Conservation (phyloP, 2,113 vertebrate species). For the Coreoperca whiteheadi region DNA sequence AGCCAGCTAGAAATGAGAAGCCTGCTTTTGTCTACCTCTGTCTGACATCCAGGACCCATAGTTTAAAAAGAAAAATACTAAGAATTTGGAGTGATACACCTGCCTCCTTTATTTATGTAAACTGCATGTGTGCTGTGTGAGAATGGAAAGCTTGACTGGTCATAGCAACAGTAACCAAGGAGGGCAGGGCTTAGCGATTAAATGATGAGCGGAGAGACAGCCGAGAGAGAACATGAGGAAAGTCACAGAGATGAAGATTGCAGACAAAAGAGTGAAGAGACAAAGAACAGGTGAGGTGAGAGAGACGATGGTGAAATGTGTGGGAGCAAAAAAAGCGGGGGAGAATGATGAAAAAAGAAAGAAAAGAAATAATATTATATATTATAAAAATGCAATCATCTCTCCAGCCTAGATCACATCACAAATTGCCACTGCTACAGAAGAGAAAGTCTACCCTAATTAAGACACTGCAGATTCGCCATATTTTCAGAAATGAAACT, state of each 20-base stretch:
- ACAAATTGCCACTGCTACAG: neutral
- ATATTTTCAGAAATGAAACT: slow-evolving; percentile 13
- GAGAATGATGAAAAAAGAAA: neutral
- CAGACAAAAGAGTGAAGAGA: neutral
- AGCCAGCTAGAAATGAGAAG: neutral
- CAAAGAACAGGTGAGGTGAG: neutral
- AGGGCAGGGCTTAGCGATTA: neutral
- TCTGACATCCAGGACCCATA: neutral
- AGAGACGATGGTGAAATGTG: neutral
- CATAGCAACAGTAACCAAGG: no score
- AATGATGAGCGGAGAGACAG: neutral
- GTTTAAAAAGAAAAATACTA: neutral
- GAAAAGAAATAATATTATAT: neutral
- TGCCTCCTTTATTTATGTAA: neutral
- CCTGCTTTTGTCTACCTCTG: neutral
- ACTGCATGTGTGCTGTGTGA: neutral
- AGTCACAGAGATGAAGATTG: neutral
- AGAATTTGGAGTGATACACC: neutral
- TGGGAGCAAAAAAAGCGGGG: neutral
- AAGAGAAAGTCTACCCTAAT: slow-evolving; percentile 27
- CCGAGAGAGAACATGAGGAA: neutral
- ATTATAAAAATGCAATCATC: neutral
- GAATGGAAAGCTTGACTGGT: no score
- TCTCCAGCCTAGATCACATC: slow-evolving; percentile 5
- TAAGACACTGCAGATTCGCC: slow-evolving; percentile 1